Evolutionary conservation across 2,888 invertebrate species (phyloP).

Genomic region (Trachelus iudaicus): DNA sequence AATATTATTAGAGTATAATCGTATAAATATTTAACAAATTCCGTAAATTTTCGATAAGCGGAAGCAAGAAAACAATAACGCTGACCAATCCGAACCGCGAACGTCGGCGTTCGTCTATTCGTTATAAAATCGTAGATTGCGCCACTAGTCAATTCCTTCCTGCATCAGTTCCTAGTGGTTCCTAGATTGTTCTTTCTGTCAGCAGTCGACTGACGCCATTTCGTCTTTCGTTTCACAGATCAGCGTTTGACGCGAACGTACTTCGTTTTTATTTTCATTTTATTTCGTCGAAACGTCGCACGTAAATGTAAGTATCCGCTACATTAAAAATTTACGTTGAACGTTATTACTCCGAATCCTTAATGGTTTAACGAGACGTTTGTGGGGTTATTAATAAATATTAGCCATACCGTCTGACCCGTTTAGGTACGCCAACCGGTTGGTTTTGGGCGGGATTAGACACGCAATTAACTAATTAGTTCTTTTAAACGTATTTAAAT

Average conservation of each 20-base stretch:
- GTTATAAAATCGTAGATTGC: too few species aligned
- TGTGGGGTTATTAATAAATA: slow-evolving; percentile 2
- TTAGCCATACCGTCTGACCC: slow-evolving; percentile 9
- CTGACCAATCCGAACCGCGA: too few species aligned
- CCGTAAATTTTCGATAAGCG: too few species aligned
- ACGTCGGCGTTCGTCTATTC: too few species aligned
- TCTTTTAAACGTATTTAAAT: neutral
- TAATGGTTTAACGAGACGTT: neutral
- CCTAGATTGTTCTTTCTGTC: too few species aligned
- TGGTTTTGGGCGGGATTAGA: slow-evolving; percentile 22
- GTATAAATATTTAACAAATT: too few species aligned
- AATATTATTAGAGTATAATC: too few species aligned
- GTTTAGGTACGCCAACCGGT: slow-evolving; percentile 32
- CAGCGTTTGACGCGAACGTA: slow-evolving; percentile 29
- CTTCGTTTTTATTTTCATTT: slow-evolving; percentile 32
- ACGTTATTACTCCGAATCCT: too few species aligned
- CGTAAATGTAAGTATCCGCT: slow-evolving; percentile 29
- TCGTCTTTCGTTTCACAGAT: slow-evolving; percentile 33
- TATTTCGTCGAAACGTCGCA: slow-evolving; percentile 36
- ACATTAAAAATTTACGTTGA: neutral
- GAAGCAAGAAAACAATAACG: too few species aligned
- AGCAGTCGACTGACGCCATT: slow-evolving; percentile 38
- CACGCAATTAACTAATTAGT: neutral
- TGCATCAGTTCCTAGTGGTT: too few species aligned
- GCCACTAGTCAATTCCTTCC: too few species aligned